These are phyloP conservation scores for Myopa tessellatipennis DNA, from an alignment of 2,888 invertebrate species.

Conservation along the genomic window DNA sequence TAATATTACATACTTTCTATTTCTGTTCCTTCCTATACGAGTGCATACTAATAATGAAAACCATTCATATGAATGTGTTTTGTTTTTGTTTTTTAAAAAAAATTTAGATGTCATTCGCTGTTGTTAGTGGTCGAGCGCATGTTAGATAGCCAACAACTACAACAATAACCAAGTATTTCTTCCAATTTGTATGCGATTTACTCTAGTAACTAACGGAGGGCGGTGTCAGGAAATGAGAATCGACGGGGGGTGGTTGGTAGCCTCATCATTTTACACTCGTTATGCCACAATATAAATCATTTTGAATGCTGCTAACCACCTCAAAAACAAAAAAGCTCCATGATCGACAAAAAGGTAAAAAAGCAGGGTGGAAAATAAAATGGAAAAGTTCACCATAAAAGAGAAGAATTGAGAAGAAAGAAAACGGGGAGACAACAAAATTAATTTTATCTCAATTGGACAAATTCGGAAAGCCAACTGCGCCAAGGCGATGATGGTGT, in stretches of 20 bases:
- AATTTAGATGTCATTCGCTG: neutral
- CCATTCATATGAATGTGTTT: too few relatives aligned
- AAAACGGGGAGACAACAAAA: too few relatives aligned
- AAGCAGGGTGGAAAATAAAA: neutral
- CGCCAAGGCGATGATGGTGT: too few relatives aligned
- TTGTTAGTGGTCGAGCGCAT: neutral
- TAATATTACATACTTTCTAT: too few relatives aligned
- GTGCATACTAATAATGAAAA: too few relatives aligned
- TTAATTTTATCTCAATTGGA: too few relatives aligned
- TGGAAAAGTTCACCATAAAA: neutral
- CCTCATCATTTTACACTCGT: constrained; percentile 12
- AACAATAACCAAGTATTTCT: constrained; percentile 13
- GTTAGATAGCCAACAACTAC: too few relatives aligned
- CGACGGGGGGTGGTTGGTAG: too few relatives aligned
- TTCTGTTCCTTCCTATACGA: too few relatives aligned
- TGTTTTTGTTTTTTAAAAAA: neutral
- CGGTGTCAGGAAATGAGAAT: neutral
- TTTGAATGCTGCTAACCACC: too few relatives aligned
- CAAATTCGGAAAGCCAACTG: too few relatives aligned
- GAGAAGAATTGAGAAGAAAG: neutral
- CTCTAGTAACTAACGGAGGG: neutral
- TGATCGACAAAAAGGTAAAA: neutral
- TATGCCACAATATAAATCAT: constrained; percentile 8
- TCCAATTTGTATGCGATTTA: constrained; percentile 25
- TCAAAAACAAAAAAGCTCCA: too few relatives aligned